These are phyloP conservation scores for Rallus limicola DNA, from an alignment of 2,113 vertebrate species.

Conservation along the genomic window DNA sequence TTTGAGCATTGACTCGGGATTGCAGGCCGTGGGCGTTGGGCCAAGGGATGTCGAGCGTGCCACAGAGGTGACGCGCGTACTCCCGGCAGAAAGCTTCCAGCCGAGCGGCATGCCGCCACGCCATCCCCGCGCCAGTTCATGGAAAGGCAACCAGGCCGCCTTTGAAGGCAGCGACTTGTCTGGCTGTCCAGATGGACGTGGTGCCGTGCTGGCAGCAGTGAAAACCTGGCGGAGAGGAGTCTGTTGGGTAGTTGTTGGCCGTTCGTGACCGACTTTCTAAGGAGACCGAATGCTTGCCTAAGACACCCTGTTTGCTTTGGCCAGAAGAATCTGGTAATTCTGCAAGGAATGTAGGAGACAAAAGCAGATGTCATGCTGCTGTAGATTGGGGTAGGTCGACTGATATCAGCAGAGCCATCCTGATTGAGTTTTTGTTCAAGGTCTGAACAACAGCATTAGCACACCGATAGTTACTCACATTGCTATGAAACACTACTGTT, in stretches of 20 bases:
- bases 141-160: background rate
- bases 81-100: slow-evolving; percentile 17
- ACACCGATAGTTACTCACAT: background rate
- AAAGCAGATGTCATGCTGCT: background rate
- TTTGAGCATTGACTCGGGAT: slow-evolving; percentile 35
- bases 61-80: slow-evolving; percentile 2
- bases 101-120: background rate
- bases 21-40: slow-evolving; percentile 22
- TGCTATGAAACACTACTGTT: accelerated
- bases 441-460: background rate
- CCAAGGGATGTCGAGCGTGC: slow-evolving; percentile 53
- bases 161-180: background rate
- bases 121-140: background rate
- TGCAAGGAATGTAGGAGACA: background rate
- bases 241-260: background rate
- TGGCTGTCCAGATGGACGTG: slow-evolving; percentile 11
- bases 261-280: background rate
- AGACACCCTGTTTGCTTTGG: background rate
- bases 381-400: background rate
- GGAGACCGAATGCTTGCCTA: background rate
- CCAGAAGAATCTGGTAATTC: background rate
- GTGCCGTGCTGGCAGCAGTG: background rate
- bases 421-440: background rate
- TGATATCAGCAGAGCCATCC: background rate
- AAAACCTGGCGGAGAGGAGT: background rate